phyloP scores from a whole-genome alignment of 2,113 vertebrate genomes.

The Hemicordylus capensis region DNA sequence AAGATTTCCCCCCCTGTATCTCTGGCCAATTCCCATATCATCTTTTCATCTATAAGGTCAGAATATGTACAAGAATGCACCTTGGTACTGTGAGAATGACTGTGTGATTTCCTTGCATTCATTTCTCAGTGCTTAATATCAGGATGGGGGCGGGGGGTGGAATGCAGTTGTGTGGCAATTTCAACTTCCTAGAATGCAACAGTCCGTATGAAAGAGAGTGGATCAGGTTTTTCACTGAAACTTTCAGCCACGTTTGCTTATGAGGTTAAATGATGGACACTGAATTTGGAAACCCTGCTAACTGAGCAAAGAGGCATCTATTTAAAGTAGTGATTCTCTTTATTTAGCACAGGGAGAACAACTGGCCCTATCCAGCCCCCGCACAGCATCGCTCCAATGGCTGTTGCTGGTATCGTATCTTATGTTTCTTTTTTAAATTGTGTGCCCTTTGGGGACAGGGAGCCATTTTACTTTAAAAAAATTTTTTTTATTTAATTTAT shows the following conservation, averaged over 20 bases:
- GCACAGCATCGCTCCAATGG: too few relatives aligned
- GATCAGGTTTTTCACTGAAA: background rate
- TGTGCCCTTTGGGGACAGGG: too few relatives aligned
- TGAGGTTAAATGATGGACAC: rapidly evolving
- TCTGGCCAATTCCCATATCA: background rate
- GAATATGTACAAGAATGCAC: background rate
- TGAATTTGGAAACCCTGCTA: too few relatives aligned
- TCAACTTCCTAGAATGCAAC: background rate
- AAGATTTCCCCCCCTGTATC: constrained; percentile 50
- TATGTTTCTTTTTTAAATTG: too few relatives aligned
- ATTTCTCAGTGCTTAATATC: background rate
- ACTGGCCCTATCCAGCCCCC: too few relatives aligned
- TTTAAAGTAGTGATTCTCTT: too few relatives aligned
- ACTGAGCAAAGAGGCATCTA: too few relatives aligned
- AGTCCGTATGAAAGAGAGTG: background rate
- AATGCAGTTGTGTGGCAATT: background rate
- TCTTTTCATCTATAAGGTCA: background rate
- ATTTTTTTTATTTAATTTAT: too few relatives aligned
- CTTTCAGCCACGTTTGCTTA: constrained; percentile 18
- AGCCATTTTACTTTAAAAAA: too few relatives aligned
- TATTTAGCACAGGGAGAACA: too few relatives aligned
- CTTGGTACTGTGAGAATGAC: background rate
- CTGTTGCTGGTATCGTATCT: too few relatives aligned
- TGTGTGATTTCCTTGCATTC: background rate
- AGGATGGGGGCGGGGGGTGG: background rate